These are phyloP conservation scores for Myripristis jacobus DNA, from an alignment of 2,797 vertebrate genomes.

Conservation along the genomic window DNA sequence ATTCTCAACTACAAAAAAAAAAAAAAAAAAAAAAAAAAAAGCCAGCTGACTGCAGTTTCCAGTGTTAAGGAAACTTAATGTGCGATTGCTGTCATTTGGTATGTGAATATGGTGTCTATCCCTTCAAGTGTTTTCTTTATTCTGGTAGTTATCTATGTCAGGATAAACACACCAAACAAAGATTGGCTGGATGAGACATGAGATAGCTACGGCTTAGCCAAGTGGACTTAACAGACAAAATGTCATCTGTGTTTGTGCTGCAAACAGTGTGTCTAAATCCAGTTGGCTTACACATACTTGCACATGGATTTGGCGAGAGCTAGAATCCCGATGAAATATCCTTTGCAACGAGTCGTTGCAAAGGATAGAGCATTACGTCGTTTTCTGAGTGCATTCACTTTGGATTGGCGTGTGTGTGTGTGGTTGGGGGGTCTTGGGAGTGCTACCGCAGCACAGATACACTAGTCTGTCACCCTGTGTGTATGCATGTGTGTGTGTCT, in stretches of 20 bases:
- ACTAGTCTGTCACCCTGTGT: slow-evolving; percentile 23
- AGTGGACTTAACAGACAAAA: slow-evolving; percentile 5
- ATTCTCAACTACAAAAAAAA: no score
- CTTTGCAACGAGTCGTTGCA: slow-evolving; percentile 27
- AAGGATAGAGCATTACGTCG: slow-evolving; percentile 28
- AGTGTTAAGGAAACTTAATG: no score
- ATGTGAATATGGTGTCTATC: background rate
- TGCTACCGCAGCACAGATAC: slow-evolving; percentile 48
- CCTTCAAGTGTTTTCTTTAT: slow-evolving; percentile 3
- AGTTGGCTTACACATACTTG: slow-evolving; percentile 54
- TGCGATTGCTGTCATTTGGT: background rate
- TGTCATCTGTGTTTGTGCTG: slow-evolving; percentile 21
- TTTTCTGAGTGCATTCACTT: slow-evolving; percentile 59
- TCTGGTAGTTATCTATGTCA: background rate
- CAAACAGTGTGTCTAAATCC: slow-evolving; percentile 29
- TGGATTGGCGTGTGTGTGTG: slow-evolving; percentile 55
- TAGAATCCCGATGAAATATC: slow-evolving; percentile 39
- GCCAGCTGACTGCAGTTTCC: no score
- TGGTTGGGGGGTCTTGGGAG: slow-evolving; percentile 61
- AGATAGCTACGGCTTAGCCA: background rate
- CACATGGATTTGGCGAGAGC: slow-evolving; percentile 41
- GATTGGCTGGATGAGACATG: no score
- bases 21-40: no score
- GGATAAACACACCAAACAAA: no score
- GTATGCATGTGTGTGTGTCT: slow-evolving; percentile 8